phyloP scores from a whole-genome alignment of 2,888 invertebrate genomes.

The Caenorhabditis panamensis region DNA sequence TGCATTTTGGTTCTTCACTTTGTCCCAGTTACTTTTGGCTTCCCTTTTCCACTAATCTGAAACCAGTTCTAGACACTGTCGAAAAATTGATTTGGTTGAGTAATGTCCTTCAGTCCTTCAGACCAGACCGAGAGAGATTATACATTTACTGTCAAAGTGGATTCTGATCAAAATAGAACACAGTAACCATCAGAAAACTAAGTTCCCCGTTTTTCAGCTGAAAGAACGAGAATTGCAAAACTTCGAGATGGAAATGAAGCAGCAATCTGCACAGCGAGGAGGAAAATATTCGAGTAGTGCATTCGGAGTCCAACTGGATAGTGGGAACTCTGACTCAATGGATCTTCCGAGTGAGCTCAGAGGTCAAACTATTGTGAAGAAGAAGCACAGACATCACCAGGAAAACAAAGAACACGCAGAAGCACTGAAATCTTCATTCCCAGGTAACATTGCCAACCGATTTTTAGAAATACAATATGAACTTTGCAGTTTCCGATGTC shows the following conservation, averaged over 20 bases:
- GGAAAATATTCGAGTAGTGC: slow-evolving; percentile 25
- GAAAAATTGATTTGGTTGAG: slow-evolving; percentile 39
- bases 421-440: slow-evolving; percentile 15
- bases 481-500: slow-evolving; percentile 5
- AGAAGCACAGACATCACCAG: slow-evolving; percentile 8
- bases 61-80: slow-evolving; percentile 23
- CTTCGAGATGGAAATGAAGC: slow-evolving; percentile 51
- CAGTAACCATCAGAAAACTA: not conserved
- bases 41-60: not conserved
- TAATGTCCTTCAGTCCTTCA: slow-evolving; percentile 29
- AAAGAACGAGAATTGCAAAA: slow-evolving; percentile 52
- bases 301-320: slow-evolving; percentile 40
- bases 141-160: slow-evolving; percentile 21
- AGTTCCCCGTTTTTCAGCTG: slow-evolving; percentile 43
- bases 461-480: too few species aligned
- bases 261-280: slow-evolving; percentile 8
- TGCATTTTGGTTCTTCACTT: not conserved
- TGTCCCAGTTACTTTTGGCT: not conserved
- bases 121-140: too few species aligned
- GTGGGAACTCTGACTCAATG: slow-evolving; percentile 9
- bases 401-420: slow-evolving; percentile 12
- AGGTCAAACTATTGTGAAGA: slow-evolving; percentile 6
- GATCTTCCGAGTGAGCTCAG: slow-evolving; percentile 48
- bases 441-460: too few species aligned
- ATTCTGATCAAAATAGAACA: slow-evolving; percentile 17